Evolutionary conservation across 2,888 invertebrate species (phyloP), one percentile per base, ranked within the genome.

Genomic region (Drosophila neoperkinsi): DNA sequence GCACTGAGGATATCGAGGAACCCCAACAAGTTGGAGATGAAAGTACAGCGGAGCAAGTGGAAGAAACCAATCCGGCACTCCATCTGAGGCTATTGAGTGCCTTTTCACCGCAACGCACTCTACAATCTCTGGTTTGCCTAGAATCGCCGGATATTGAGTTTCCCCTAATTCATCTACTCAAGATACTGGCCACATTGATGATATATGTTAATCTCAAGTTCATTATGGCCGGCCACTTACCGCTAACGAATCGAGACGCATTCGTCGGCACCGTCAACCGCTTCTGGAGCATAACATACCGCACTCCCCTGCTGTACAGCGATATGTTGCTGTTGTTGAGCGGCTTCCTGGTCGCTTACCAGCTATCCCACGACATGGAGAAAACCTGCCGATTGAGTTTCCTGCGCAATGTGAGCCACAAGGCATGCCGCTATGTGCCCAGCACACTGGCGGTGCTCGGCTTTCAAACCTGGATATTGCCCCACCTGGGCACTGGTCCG

Each of bases 111-210:
- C 95, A 95, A 90, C 94, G 94, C 69, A 95, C 96, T 28, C 85
- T 95, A 11, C 92, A 92, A 59, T 94, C 95, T 88, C 93, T 96
- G 73, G 88, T 95, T 18, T 94, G 94, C 28, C 94, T 95, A 0
- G 94, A 94, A 0, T 91, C 92, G 0, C 90, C 93, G 2, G 93
- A 93, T 51, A 95, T 96, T 80, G 82, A 91, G 50, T 95, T 96
- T 77, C 94, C 95, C 38, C 95, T 96, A 89, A 94, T 97, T 71
- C 96, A 97, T 82, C 95, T 97, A 4, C 94, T 97, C 38, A 94
- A 96, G 75, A 95, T 95, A n/a, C 84, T 95, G 43, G 94, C 95
- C 64, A 96, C 95, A 4, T 84, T 96, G 3, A 94, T 95, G 72
- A 92, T 96, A 67, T 94, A 96, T 78, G 88, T 96, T 16, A 95